Conservation (phyloP, 2,888 invertebrate species). For the Balanococcus diminutus region DNA sequence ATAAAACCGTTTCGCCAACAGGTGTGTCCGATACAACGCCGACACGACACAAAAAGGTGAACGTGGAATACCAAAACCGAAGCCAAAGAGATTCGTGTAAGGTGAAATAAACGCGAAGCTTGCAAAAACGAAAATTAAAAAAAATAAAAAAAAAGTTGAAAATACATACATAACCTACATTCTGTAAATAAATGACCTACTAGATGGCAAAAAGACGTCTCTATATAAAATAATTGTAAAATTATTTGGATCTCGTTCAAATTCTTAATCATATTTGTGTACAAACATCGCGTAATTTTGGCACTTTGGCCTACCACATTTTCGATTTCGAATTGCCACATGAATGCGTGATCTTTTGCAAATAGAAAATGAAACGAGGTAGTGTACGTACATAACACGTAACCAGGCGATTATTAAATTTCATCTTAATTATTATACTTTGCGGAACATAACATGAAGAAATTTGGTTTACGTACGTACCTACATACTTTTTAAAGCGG, state of each 20-base stretch:
- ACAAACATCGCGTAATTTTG: neutral
- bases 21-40: neutral
- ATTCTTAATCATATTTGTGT: constrained; percentile 10
- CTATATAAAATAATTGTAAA: constrained; percentile 1
- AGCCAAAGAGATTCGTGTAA: neutral
- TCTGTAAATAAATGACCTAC: constrained; percentile 49
- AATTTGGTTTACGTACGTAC: neutral
- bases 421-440: neutral
- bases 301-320: neutral
- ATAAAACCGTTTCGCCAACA: neutral
- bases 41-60: neutral
- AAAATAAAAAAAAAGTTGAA: neutral
- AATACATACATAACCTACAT: constrained; percentile 33
- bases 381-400: neutral
- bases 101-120: neutral
- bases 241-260: constrained; percentile 35
- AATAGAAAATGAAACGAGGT: neutral
- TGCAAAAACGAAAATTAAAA: neutral
- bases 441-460: neutral
- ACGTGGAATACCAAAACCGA: neutral
- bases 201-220: constrained; percentile 21
- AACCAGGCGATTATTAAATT: neutral
- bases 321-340: neutral
- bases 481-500: neutral
- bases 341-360: neutral